Percentiles rank a stretch among this genome's conserved stretches.
Evolutionary conservation across 2,113 vertebrate genomes (phyloP).

Genomic region (Colistium nudipinnis): DNA sequence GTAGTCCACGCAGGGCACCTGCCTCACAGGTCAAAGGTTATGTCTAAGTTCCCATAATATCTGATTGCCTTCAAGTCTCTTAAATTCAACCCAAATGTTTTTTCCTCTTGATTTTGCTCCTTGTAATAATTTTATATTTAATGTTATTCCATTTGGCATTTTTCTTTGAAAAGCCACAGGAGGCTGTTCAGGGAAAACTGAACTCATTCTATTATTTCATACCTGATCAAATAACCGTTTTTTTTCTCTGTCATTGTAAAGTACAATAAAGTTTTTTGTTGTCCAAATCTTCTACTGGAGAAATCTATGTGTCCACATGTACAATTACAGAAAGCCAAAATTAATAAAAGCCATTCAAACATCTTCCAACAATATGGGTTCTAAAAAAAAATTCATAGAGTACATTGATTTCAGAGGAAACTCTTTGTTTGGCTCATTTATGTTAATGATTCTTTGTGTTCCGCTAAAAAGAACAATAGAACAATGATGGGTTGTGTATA

Average conservation of each 20-base stretch:
- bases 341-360: not conserved
- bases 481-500: constrained; percentile 64
- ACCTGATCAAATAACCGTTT: constrained; percentile 70
- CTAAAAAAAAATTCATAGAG: not conserved
- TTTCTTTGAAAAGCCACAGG: constrained; percentile 63
- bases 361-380: not conserved
- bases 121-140: constrained; percentile 79
- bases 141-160: constrained; percentile 71
- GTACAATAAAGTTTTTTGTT: constrained; percentile 77
- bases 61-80: constrained; percentile 36
- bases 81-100: constrained; percentile 46
- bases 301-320: constrained; percentile 47
- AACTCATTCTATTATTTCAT: constrained; percentile 73
- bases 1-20: constrained; percentile 80
- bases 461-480: constrained; percentile 65
- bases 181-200: constrained; percentile 66
- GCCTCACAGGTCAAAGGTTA: constrained; percentile 84
- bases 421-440: constrained; percentile 35
- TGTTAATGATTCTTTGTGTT: constrained; percentile 46
- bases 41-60: constrained; percentile 69
- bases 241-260: constrained; percentile 72
- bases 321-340: constrained; percentile 3
- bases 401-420: constrained; percentile 1
- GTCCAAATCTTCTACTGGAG: constrained; percentile 52
- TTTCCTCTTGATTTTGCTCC: constrained; percentile 66